Evolutionary conservation across 2,113 vertebrate genomes (phyloP).

Genomic region (Chaetodon auriga): DNA sequence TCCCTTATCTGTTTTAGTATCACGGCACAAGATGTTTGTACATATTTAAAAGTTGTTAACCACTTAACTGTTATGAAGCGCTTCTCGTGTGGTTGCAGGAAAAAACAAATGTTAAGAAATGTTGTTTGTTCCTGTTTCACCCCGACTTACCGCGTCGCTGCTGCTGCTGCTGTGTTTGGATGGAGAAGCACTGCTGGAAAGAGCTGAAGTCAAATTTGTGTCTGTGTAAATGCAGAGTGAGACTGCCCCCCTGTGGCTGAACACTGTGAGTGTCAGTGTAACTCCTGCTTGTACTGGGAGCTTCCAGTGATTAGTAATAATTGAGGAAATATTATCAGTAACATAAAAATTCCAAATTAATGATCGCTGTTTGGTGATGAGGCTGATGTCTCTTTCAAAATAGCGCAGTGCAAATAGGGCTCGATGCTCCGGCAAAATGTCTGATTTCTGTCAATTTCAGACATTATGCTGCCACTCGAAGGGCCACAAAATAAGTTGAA

Average conservation of each 20-base stretch:
- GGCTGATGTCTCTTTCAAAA: neutral
- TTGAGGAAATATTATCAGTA: neutral
- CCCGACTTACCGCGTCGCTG: neutral
- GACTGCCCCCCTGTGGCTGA: constrained; percentile 40
- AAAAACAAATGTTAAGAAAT: neutral
- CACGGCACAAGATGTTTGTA: constrained; percentile 88
- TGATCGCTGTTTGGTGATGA: neutral
- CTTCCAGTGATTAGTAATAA: neutral
- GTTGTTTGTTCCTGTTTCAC: neutral
- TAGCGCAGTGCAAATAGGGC: neutral
- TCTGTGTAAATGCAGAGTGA: constrained; percentile 8
- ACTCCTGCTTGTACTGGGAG: neutral
- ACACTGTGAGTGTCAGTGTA: neutral
- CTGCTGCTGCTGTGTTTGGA: constrained; percentile 1
- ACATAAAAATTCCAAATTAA: neutral
- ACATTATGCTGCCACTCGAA: neutral
- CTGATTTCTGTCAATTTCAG: constrained; percentile 5
- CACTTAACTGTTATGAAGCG: constrained; percentile 49
- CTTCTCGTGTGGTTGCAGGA: constrained; percentile 20
- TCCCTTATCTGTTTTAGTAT: constrained; percentile 72
- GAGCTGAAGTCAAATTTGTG: neutral
- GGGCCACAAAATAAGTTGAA: neutral
- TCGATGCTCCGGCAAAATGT: neutral
- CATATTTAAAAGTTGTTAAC: constrained; percentile 85
- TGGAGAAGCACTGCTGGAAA: neutral